phyloP scores from a whole-genome alignment of 2,888 invertebrate genomes.

The Noctua fimbriata region DNA sequence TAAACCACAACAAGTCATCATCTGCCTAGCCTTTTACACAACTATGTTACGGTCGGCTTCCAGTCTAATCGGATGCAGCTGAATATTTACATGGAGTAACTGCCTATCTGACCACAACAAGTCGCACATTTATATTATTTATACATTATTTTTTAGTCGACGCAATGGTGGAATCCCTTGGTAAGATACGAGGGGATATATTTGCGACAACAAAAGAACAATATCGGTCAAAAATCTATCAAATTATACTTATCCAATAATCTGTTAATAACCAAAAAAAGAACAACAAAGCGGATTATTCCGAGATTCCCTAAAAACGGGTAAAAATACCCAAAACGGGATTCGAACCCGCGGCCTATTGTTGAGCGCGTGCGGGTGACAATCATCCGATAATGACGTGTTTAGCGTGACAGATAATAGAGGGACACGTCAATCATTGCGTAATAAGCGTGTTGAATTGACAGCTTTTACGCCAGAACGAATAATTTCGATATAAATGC shows the following conservation, averaged over 20 bases:
- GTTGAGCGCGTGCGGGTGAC: conserved; percentile 67
- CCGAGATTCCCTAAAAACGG: conserved; percentile 74
- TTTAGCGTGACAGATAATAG: conserved; percentile 68
- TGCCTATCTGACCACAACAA: too few relatives aligned
- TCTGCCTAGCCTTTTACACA: too few relatives aligned
- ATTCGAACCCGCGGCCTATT: conserved; percentile 64
- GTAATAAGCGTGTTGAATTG: conserved; percentile 64
- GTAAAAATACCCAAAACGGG: conserved; percentile 73
- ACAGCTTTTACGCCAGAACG: conserved; percentile 38
- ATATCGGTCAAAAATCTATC: conserved; percentile 59
- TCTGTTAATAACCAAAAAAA: conserved; percentile 67
- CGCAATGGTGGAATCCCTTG: neutral
- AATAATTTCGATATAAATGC: conserved; percentile 18
- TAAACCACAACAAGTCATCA: neutral
- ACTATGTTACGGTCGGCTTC: too few relatives aligned
- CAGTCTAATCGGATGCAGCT: too few relatives aligned
- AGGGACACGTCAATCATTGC: conserved; percentile 73
- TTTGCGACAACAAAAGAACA: conserved; percentile 24
- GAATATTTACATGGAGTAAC: too few relatives aligned
- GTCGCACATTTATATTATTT: too few relatives aligned
- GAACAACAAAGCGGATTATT: conserved; percentile 67
- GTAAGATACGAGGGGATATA: conserved; percentile 8
- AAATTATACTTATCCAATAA: conserved; percentile 63
- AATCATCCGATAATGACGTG: conserved; percentile 77
- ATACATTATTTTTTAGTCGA: too few relatives aligned